A percentile compares a stretch with the other conserved stretches of the same genome.
Evolutionary conservation across 2,888 invertebrate species (phyloP).

Genomic region (Lutraria lutraria): DNA sequence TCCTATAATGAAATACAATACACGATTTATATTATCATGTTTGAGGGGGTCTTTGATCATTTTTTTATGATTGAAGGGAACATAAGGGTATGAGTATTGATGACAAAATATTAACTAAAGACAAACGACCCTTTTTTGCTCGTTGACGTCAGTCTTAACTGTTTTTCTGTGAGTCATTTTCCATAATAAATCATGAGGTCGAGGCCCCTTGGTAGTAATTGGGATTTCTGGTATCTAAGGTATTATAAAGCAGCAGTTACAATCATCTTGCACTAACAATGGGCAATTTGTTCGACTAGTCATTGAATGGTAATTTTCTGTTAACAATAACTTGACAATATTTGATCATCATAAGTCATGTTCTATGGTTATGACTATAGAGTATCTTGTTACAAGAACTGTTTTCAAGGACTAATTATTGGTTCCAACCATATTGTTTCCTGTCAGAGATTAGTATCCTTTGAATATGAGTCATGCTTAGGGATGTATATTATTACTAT

Average conservation of each 20-base stretch:
- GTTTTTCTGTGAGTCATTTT: slow-evolving; percentile 19
- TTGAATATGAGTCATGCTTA: not conserved
- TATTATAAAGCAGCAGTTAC: not conserved
- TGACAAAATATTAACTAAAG: not conserved
- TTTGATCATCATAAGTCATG: slow-evolving; percentile 34
- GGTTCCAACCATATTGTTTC: slow-evolving; percentile 1
- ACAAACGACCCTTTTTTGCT: slow-evolving; percentile 7
- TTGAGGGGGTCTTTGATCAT: not conserved
- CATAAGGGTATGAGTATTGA: slow-evolving; percentile 3
- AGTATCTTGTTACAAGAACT: slow-evolving; percentile 2
- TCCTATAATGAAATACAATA: not conserved
- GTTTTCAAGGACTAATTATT: slow-evolving; percentile 16
- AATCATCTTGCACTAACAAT: not conserved
- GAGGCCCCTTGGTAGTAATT: not conserved
- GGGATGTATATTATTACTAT: not conserved
- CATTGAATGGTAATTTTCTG: not conserved
- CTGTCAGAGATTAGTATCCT: not conserved
- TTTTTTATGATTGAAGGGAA: not conserved
- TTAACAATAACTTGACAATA: slow-evolving; percentile 28
- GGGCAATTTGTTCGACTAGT: slow-evolving; percentile 4
- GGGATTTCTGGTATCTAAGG: not conserved
- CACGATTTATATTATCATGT: not conserved
- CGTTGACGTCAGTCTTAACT: slow-evolving; percentile 3
- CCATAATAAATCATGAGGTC: not conserved
- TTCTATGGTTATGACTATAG: not conserved